phyloP scores from a whole-genome alignment of 1,140 invertebrate species.

The Bombus fervidus region DNA sequence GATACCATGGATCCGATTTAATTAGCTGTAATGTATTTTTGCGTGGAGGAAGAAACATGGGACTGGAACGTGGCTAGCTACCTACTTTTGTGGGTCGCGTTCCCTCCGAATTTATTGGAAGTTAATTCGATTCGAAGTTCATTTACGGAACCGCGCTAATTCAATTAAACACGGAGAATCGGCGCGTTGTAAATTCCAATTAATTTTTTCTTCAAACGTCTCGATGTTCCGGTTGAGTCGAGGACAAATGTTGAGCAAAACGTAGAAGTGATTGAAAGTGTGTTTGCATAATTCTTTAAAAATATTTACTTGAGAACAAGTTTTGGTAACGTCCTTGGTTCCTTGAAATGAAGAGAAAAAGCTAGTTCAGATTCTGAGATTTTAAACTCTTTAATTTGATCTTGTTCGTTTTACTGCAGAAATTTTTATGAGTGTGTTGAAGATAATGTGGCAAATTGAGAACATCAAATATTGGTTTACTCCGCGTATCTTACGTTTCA shows the following conservation, averaged over 20 bases:
- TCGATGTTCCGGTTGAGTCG: background rate
- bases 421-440: background rate
- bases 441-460: background rate
- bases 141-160: background rate
- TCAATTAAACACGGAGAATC: background rate
- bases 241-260: background rate
- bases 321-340: background rate
- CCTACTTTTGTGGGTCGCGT: background rate
- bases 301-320: background rate
- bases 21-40: conserved; percentile 20
- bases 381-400: no score
- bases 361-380: background rate
- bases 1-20: conserved; percentile 14
- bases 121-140: background rate
- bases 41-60: background rate
- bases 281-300: background rate
- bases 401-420: background rate
- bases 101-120: background rate
- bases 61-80: background rate
- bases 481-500: background rate
- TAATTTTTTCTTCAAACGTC: background rate
- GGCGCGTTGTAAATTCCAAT: background rate
- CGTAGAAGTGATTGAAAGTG: background rate
- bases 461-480: background rate
- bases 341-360: background rate